These are phyloP conservation scores for Miichthys miiuy DNA, from an alignment of 2,797 vertebrate genomes.

Conservation along the genomic window DNA sequence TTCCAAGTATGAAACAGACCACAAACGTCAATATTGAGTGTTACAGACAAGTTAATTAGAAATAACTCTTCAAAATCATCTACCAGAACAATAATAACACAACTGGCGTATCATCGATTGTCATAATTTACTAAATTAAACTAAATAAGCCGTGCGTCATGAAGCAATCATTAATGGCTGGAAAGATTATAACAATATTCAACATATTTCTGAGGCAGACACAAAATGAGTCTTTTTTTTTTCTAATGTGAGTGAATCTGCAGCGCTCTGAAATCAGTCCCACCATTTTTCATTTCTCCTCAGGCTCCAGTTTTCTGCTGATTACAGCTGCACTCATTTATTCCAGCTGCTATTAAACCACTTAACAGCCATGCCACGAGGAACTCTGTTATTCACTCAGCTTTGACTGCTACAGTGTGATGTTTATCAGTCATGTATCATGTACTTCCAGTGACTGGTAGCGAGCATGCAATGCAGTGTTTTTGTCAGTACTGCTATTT, in stretches of 20 bases:
- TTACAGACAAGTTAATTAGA: constrained; percentile 27
- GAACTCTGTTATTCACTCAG: constrained; percentile 42
- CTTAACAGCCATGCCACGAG: constrained; percentile 42
- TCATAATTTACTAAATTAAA: constrained; percentile 10
- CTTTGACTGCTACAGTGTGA: constrained; percentile 18
- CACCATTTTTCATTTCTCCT: constrained; percentile 51
- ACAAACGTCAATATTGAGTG: constrained; percentile 21
- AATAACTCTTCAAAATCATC: constrained; percentile 37
- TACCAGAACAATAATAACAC: constrained; percentile 40
- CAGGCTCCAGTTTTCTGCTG: constrained; percentile 61
- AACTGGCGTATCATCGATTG: constrained; percentile 10
- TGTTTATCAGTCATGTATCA: constrained; percentile 21
- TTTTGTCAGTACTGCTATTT: constrained; percentile 22
- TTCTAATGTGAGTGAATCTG: constrained; percentile 37
- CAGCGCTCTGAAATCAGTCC: constrained; percentile 37
- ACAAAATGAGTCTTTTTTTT: constrained; percentile 37
- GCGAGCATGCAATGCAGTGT: background rate
- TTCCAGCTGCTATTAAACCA: constrained; percentile 63
- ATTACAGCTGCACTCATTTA: constrained; percentile 61
- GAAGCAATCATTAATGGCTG: constrained; percentile 12
- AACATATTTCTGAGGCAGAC: constrained; percentile 26
- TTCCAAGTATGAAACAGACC: background rate
- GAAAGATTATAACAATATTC: constrained; percentile 20
- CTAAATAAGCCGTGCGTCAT: constrained; percentile 36
- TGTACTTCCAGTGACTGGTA: constrained; percentile 26